Percentiles rank a stretch among this genome's conserved stretches.
These are phyloP conservation scores for Microdon myrmicae DNA, from an alignment of 2,888 invertebrate genomes.

Conservation along the genomic window DNA sequence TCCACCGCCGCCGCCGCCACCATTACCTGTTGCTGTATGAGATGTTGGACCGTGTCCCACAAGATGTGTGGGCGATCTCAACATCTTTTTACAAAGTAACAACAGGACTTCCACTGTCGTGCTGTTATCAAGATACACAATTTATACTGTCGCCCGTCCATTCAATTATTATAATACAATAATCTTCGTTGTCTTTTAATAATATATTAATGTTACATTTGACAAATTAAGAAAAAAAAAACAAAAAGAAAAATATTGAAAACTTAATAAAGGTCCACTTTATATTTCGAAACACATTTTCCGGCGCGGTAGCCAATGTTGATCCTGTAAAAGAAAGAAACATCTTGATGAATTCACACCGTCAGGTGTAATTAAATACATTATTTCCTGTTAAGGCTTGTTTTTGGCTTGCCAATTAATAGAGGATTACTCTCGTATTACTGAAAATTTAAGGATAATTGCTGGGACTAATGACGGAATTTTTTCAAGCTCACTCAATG, in stretches of 20 bases:
- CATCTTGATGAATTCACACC: constrained; percentile 15
- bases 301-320: constrained; percentile 29
- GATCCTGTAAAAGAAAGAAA: constrained; percentile 44
- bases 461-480: no score
- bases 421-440: no score
- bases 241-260: constrained; percentile 5
- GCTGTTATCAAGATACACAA: constrained; percentile 30
- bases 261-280: background rate
- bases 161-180: constrained; percentile 4
- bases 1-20: constrained; percentile 31
- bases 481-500: no score
- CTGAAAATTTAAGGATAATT: no score
- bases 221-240: constrained; percentile 6
- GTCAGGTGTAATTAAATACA: no score
- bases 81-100: constrained; percentile 64
- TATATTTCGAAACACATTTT: constrained; percentile 26
- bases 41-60: constrained; percentile 65
- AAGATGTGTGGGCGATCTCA: constrained; percentile 69
- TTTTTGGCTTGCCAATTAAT: constrained; percentile 32
- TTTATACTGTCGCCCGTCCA: constrained; percentile 2
- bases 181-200: constrained; percentile 1
- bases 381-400: constrained; percentile 21
- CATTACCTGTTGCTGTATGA: constrained; percentile 53
- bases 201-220: constrained; percentile 10
- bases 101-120: constrained; percentile 55